Percentiles rank a stretch among this genome's conserved stretches.
Evolutionary conservation across 2,113 vertebrate genomes (phyloP).

Genomic region (Chiloscyllium plagiosum): DNA sequence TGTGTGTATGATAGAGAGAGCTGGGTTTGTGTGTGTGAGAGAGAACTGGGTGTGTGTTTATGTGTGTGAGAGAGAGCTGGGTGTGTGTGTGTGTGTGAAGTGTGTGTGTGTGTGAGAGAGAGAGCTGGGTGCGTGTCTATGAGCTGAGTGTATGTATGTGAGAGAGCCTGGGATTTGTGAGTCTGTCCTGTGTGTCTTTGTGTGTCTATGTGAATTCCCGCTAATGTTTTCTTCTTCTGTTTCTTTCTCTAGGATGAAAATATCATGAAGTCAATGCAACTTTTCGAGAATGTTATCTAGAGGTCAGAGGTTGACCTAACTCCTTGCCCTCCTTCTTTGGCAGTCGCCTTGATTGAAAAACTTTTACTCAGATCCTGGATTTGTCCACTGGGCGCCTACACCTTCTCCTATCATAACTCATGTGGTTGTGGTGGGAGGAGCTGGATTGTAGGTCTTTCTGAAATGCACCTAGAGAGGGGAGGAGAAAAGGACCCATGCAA

Average conservation of each 20-base stretch:
- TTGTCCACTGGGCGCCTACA: not conserved
- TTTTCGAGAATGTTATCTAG: constrained; percentile 97
- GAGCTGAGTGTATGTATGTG: too few species aligned
- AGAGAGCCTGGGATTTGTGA: too few species aligned
- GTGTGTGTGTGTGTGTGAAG: too few species aligned
- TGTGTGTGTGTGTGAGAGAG: too few species aligned
- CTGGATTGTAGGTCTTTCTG: not conserved
- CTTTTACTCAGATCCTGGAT: not conserved
- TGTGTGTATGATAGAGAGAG: too few species aligned
- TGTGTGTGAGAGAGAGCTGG: too few species aligned
- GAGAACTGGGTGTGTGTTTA: too few species aligned
- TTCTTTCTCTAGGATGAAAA: constrained; percentile 77
- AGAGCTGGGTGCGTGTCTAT: too few species aligned
- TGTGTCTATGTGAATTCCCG: not conserved
- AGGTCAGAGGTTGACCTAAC: constrained; percentile 1
- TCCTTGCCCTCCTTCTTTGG: constrained; percentile 2
- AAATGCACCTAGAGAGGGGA: not conserved
- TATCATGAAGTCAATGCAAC: constrained; percentile 97
- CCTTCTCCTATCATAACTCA: not conserved
- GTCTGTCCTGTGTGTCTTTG: too few species aligned
- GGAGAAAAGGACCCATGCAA: not conserved
- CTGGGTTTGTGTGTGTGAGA: too few species aligned
- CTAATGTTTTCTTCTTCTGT: constrained; percentile 34
- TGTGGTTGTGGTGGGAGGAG: not conserved
- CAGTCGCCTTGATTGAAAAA: not conserved